These are phyloP conservation scores for Pocillopora meandrina DNA, from an alignment of 92 coral and sea anemone species.

Conservation along the genomic window DNA sequence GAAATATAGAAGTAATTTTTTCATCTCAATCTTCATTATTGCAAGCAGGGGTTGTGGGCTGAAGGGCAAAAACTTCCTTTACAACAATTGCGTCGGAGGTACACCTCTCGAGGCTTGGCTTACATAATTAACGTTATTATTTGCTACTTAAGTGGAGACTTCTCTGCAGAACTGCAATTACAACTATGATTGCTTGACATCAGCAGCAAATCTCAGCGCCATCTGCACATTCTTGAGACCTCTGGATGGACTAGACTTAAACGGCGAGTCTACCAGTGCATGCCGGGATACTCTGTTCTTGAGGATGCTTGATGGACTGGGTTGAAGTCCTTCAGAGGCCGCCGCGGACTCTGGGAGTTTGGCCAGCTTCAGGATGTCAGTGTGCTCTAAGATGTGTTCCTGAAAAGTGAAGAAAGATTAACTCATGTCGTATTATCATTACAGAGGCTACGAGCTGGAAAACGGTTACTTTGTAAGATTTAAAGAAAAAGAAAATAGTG, in stretches of 20 bases:
- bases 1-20: too few species aligned
- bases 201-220: conserved; percentile 78
- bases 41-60: too few species aligned
- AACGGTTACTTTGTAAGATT: too few species aligned
- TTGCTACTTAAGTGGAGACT: too few species aligned
- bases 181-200: conserved; percentile 56
- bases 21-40: too few species aligned
- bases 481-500: too few species aligned
- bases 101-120: too few species aligned
- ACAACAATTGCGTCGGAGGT: too few species aligned
- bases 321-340: conserved; percentile 42
- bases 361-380: conserved; percentile 79
- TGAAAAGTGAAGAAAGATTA: conserved; percentile 13
- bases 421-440: background rate
- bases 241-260: conserved; percentile 60
- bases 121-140: too few species aligned
- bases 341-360: conserved; percentile 62
- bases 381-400: conserved; percentile 81
- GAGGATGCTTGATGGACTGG: conserved; percentile 74
- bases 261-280: conserved; percentile 45
- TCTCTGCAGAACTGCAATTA: background rate
- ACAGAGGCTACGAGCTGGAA: too few species aligned
- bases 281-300: conserved; percentile 67
- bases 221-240: conserved; percentile 40
- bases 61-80: too few species aligned